Conservation (phyloP, 2,113 vertebrate genomes). For the Speoplatyrhinus poulsoni region DNA sequence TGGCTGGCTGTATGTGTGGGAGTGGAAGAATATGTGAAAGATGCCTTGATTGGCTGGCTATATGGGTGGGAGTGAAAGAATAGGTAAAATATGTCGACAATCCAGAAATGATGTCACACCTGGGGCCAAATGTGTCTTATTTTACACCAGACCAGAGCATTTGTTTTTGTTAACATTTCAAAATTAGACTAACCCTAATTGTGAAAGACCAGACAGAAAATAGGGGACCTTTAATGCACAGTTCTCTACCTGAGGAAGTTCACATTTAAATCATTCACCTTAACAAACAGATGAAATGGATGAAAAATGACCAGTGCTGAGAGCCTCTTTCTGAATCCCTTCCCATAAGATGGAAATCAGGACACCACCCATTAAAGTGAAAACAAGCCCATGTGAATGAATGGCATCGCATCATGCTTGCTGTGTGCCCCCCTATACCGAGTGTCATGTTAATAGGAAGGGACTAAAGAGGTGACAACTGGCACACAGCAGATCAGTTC, state of each 20-base stretch:
- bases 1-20: no score
- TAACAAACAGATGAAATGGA: not conserved
- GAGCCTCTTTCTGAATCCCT: not conserved
- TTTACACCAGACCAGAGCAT: no score
- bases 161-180: no score
- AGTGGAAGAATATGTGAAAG: no score
- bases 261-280: not conserved
- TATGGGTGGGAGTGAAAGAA: no score
- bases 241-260: not conserved
- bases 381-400: conserved; percentile 1
- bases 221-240: not conserved
- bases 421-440: conserved; percentile 31
- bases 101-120: no score
- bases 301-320: not conserved
- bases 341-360: conserved; percentile 28
- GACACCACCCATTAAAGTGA: conserved; percentile 25
- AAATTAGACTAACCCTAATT: no score
- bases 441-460: conserved; percentile 27
- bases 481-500: conserved; percentile 24
- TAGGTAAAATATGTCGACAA: no score
- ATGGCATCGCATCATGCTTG: conserved; percentile 47
- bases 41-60: no score
- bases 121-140: no score
- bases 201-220: no score
- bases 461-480: no score